Evolutionary conservation across 92 coral and sea anemone genomes (phyloP).

Genomic region (Heliopora coerulea): DNA sequence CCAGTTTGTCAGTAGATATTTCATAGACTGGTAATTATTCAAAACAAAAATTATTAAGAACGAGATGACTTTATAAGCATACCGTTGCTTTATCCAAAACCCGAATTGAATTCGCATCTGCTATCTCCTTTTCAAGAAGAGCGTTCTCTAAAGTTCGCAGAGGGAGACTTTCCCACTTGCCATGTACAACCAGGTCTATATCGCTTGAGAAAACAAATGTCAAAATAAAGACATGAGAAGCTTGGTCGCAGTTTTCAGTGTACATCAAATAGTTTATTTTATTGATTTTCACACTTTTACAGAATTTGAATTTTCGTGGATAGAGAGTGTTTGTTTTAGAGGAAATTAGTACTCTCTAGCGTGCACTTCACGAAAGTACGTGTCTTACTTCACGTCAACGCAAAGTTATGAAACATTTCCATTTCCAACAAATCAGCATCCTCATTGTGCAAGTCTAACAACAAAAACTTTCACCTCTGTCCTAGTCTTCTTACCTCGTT

Average conservation of each 20-base stretch:
- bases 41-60: too few relatives aligned
- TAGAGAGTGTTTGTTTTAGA: too few relatives aligned
- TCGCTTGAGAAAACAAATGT: slow-evolving; percentile 56
- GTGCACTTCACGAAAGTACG: too few relatives aligned
- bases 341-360: too few relatives aligned
- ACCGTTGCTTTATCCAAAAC: slow-evolving; percentile 97
- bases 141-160: slow-evolving; percentile 91
- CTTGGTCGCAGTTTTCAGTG: not conserved
- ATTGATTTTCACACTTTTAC: not conserved
- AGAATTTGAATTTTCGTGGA: too few relatives aligned
- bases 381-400: too few relatives aligned
- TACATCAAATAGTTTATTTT: not conserved
- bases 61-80: not conserved
- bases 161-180: slow-evolving; percentile 91
- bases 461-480: too few relatives aligned
- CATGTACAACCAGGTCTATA: slow-evolving; percentile 93
- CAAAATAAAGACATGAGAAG: not conserved
- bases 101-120: slow-evolving; percentile 83
- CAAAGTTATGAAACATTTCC: too few relatives aligned
- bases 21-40: too few relatives aligned
- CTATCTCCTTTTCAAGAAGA: slow-evolving; percentile 83
- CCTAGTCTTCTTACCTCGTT: slow-evolving; percentile 95
- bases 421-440: too few relatives aligned
- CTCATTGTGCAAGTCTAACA: too few relatives aligned
- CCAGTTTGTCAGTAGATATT: too few relatives aligned